Conservation (phyloP, 2,888 invertebrate genomes). For the Lydus trimaculatus region DNA sequence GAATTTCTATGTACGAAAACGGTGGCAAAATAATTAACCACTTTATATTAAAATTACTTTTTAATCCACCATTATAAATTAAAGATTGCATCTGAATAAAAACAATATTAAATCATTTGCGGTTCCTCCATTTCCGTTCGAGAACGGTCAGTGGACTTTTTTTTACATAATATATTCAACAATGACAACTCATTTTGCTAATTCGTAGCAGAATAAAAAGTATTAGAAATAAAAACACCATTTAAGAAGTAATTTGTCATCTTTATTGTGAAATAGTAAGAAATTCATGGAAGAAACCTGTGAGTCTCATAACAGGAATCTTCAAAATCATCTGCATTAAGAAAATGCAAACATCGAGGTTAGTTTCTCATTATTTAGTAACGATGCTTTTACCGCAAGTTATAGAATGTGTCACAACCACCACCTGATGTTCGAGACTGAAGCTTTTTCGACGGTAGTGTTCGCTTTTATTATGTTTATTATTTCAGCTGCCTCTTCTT, state of each 20-base stretch:
- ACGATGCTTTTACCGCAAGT: constrained; percentile 56
- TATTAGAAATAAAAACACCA: background rate
- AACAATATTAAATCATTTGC: constrained; percentile 29
- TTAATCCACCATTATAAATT: constrained; percentile 49
- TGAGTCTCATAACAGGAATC: constrained; percentile 22
- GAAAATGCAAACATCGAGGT: constrained; percentile 54
- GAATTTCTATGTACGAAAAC: constrained; percentile 29
- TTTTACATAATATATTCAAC: background rate
- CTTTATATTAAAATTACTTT: constrained; percentile 52
- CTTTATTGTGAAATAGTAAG: background rate
- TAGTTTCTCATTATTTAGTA: constrained; percentile 56
- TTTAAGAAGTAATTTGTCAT: background rate
- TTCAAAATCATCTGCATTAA: constrained; percentile 43
- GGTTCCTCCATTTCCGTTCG: constrained; percentile 20
- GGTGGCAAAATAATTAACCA: constrained; percentile 48
- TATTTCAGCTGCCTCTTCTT: constrained; percentile 7
- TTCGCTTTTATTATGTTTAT: constrained; percentile 18
- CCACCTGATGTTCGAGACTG: constrained; percentile 46
- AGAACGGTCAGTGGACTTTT: background rate
- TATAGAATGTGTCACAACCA: constrained; percentile 41
- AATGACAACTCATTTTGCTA: background rate
- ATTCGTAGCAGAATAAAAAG: background rate
- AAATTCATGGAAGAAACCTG: background rate
- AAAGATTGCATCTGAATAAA: constrained; percentile 44
- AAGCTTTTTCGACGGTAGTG: constrained; percentile 28